These are phyloP conservation scores for Sitophilus oryzae DNA, from an alignment of 1,140 invertebrate genomes.

Conservation along the genomic window DNA sequence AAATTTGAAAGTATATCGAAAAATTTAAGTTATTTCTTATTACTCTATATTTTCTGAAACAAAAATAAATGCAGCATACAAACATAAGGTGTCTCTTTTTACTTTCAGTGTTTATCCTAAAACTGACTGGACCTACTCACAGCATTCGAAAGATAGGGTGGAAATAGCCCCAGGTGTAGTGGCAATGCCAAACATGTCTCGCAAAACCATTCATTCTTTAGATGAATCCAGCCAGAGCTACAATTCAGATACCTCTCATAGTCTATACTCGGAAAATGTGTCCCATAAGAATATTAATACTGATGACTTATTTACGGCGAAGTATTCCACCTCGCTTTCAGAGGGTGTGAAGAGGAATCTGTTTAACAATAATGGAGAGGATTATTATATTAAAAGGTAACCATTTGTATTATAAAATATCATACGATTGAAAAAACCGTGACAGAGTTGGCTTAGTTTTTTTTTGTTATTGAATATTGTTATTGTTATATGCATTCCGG, in stretches of 20 bases:
- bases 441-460: too few relatives aligned
- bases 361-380: conserved; percentile 24
- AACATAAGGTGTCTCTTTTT: too few relatives aligned
- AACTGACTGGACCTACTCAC: conserved; percentile 77
- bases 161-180: conserved; percentile 69
- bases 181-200: conserved; percentile 77
- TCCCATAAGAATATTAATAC: conserved; percentile 38
- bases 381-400: conserved; percentile 17
- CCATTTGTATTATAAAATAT: too few relatives aligned
- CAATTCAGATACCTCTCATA: neutral
- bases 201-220: conserved; percentile 48
- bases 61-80: too few relatives aligned
- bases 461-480: too few relatives aligned
- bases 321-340: neutral
- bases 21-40: neutral
- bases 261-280: conserved; percentile 20
- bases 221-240: conserved; percentile 11
- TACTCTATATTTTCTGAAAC: neutral
- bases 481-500: too few relatives aligned
- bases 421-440: too few relatives aligned
- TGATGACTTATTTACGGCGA: conserved; percentile 11
- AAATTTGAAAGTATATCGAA: neutral
- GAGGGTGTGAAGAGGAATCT: neutral
- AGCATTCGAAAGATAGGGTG: conserved; percentile 64
- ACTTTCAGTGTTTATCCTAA: conserved; percentile 64